Evolutionary conservation across 2,797 vertebrate species (phyloP), one percentile per base, ranked within the genome.

Genomic region (Corythornis leucogaster): DNA sequence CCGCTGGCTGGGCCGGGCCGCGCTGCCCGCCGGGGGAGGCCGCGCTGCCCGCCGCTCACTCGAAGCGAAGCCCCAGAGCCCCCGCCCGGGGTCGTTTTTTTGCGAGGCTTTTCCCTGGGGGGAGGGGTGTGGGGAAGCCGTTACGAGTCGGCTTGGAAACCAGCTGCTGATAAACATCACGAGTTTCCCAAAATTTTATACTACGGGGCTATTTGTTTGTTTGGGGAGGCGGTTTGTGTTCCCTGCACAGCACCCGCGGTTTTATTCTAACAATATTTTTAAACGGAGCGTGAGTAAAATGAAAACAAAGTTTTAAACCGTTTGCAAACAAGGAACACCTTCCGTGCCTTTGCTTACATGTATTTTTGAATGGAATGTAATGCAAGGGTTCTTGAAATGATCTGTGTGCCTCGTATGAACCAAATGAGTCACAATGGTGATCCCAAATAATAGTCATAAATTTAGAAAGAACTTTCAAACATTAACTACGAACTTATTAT

Each of bases 91-190:
- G 42, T 11, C 33, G 0, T 24, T 3, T n/a, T 12, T 22, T 26
- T 9, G 38, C 38, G 38, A 40, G 38, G 38, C 6, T 40, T 40
- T 14, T 40, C 38, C 38, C 6, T 40, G 38, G 2, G 14, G 38
- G 14, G 14, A 40, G 38, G 38, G 14, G 38, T 40, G 38, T 40
- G 38, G 38, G 38, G 38, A 28, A 51, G 26, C 4, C 26, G 11
- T 20, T 15, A 0, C 1, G 15, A 48, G 45, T 4, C 26, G 31
- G 28, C 40, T 42, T 31, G 63, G 26, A 46, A 31, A 45, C 9
- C 31, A 6, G 30, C 43, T 31, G 26, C 16, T 58, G 1, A 7
- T 31, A 11, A 51, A 11, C 35, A 3, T n/a, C 31, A 1, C 4
- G 58, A 57, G 50, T 42, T 69, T 71, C 28, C 8, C 24, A 0